Evolutionary conservation across 2,113 vertebrate genomes (phyloP).

Genomic region (Malurus cyaneus): DNA sequence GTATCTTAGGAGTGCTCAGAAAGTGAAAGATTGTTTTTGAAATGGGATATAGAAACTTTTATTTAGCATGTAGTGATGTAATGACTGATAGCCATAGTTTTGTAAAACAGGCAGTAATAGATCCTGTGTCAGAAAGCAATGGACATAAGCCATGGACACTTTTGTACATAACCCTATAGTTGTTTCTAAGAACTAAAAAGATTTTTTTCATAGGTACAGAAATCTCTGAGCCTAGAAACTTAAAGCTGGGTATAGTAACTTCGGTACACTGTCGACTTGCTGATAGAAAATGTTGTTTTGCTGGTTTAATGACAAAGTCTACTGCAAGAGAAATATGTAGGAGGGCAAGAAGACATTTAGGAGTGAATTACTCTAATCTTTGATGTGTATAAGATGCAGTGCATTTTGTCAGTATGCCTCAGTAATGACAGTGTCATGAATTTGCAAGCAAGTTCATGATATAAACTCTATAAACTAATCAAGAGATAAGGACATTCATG

Average conservation of each 20-base stretch:
- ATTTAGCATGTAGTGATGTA: not conserved
- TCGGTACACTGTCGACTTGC: not conserved
- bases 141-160: not conserved
- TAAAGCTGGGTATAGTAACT: not conserved
- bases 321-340: not conserved
- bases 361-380: not conserved
- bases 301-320: not conserved
- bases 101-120: not conserved
- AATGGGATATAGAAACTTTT: not conserved
- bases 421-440: not conserved
- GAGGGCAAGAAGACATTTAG: not conserved
- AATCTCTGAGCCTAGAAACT: not conserved
- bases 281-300: not conserved
- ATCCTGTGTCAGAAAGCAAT: not conserved
- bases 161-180: not conserved
- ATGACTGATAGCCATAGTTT: not conserved
- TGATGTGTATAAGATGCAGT: not conserved
- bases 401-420: not conserved
- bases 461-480: not conserved
- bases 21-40: not conserved
- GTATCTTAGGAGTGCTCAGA: not conserved
- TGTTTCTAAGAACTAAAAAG: not conserved
- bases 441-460: not conserved
- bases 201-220: not conserved
- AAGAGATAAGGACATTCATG: not conserved